phyloP scores from a whole-genome alignment of 35 echinoderm and acorn worm genomes.

The Anneissia japonica region DNA sequence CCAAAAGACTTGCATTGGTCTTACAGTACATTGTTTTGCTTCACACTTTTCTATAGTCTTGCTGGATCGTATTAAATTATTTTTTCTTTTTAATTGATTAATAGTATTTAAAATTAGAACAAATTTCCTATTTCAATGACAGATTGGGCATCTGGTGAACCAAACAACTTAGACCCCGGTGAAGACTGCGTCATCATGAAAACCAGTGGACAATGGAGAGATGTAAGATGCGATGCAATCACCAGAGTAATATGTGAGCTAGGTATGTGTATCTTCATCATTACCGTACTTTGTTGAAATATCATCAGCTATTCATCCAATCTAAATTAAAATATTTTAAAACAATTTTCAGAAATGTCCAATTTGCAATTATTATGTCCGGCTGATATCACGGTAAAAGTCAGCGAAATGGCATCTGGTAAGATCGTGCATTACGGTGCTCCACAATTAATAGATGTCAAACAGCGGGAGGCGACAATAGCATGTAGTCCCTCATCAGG shows the following conservation, averaged over 20 bases:
- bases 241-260: neutral
- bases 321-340: too few relatives aligned
- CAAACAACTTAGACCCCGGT: neutral
- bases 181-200: neutral
- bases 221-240: neutral
- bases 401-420: neutral
- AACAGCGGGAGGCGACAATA: neutral
- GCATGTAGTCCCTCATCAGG: neutral
- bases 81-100: too few relatives aligned
- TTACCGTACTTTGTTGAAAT: too few relatives aligned
- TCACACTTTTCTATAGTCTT: too few relatives aligned
- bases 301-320: too few relatives aligned
- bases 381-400: neutral
- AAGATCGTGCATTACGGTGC: neutral
- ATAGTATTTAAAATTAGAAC: too few relatives aligned
- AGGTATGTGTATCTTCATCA: too few relatives aligned
- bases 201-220: neutral
- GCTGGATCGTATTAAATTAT: too few relatives aligned
- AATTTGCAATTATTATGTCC: neutral
- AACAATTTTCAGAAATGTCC: neutral
- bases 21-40: too few relatives aligned
- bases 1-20: too few relatives aligned
- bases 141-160: neutral
- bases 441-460: neutral
- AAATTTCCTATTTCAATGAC: neutral